Evolutionary conservation across 2,113 vertebrate species (phyloP).

Genomic region (Apteryx mantelli): DNA sequence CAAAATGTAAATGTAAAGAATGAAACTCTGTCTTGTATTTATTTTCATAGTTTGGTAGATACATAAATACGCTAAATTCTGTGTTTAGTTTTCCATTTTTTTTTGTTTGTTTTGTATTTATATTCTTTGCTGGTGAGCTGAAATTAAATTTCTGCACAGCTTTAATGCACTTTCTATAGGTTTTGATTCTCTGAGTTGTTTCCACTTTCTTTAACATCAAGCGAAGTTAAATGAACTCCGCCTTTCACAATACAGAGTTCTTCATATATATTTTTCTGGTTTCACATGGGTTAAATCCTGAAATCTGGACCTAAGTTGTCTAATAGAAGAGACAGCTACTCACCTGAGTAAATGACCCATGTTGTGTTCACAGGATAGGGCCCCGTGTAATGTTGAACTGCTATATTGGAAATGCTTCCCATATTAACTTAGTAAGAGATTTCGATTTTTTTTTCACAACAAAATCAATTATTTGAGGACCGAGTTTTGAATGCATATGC

Average conservation of each 20-base stretch:
- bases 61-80: neutral
- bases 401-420: neutral
- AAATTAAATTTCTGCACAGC: neutral
- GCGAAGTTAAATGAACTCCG: neutral
- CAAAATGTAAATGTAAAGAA: conserved; percentile 11
- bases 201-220: neutral
- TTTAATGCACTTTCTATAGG: neutral
- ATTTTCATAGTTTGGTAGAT: neutral
- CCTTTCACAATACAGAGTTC: neutral
- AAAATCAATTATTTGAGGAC: neutral
- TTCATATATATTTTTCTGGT: neutral
- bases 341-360: neutral
- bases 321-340: neutral
- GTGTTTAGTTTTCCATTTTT: neutral
- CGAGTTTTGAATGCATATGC: neutral
- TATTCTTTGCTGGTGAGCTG: neutral
- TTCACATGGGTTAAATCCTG: neutral
- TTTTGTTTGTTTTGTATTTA: neutral
- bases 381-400: neutral
- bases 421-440: neutral
- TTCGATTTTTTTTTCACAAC: neutral
- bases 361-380: neutral
- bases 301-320: neutral
- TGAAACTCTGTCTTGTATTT: neutral
- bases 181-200: neutral